phyloP scores from a whole-genome alignment of 2,888 invertebrate genomes.

The Stomorhina lunata region DNA sequence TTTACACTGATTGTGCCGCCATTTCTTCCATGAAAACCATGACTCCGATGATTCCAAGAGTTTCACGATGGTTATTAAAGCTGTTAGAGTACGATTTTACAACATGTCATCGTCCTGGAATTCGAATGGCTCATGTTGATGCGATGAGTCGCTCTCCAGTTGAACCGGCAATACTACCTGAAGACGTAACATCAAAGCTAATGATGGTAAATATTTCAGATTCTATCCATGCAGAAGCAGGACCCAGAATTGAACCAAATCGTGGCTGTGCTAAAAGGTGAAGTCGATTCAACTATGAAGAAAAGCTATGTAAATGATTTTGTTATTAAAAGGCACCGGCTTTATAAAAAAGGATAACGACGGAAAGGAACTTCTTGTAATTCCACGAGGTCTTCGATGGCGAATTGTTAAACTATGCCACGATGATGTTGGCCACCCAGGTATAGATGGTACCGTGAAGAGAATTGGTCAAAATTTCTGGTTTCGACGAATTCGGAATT shows the following conservation, averaged over 20 bases:
- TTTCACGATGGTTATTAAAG: slow-evolving; percentile 69
- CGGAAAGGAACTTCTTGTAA: neutral
- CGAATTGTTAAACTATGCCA: slow-evolving; percentile 62
- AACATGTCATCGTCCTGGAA: slow-evolving; percentile 62
- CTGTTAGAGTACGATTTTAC: slow-evolving; percentile 66
- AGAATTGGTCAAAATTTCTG: slow-evolving; percentile 64
- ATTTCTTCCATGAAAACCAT: slow-evolving; percentile 70
- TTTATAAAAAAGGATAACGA: slow-evolving; percentile 15
- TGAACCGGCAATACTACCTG: slow-evolving; percentile 25
- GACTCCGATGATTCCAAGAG: slow-evolving; percentile 69
- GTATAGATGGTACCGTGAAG: slow-evolving; percentile 61
- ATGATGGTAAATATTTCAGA: slow-evolving; percentile 39
- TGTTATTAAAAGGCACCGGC: slow-evolving; percentile 26
- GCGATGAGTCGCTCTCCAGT: slow-evolving; percentile 69
- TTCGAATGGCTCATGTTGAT: slow-evolving; percentile 73
- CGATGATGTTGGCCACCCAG: slow-evolving; percentile 66
- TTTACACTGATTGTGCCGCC: slow-evolving; percentile 71
- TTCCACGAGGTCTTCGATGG: slow-evolving; percentile 45
- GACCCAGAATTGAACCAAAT: slow-evolving; percentile 49
- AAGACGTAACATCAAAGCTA: slow-evolving; percentile 44
- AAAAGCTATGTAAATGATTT: neutral
- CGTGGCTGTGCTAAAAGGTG: neutral
- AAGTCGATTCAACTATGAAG: neutral
- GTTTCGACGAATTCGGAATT: slow-evolving; percentile 63
- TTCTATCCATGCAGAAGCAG: slow-evolving; percentile 53